Percentiles rank a stretch among this genome's conserved stretches.
Evolutionary conservation across 2,113 vertebrate species (phyloP).

Genomic region (Canis aureus): DNA sequence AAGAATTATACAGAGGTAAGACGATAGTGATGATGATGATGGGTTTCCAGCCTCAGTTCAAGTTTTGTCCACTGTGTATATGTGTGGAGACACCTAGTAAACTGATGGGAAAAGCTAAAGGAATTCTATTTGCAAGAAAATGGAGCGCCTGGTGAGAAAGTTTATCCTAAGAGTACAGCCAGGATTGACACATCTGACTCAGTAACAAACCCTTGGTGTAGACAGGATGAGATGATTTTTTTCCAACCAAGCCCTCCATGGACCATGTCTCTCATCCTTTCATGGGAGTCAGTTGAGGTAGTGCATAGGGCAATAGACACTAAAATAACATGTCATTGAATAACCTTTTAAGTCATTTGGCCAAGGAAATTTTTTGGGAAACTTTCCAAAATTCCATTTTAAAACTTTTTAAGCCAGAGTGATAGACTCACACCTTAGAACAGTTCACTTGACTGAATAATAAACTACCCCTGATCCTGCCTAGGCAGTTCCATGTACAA

Average conservation of each 20-base stretch:
- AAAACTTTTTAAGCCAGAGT: background rate
- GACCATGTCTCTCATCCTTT: background rate
- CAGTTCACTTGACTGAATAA: background rate
- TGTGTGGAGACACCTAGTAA: background rate
- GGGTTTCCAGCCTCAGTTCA: background rate
- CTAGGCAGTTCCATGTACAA: background rate
- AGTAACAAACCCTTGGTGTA: background rate
- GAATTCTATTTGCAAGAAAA: background rate
- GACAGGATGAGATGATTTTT: background rate
- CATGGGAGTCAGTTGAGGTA: background rate
- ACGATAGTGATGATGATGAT: background rate
- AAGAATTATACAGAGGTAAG: background rate
- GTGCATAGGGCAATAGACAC: background rate
- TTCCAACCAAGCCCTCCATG: background rate
- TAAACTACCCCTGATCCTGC: background rate
- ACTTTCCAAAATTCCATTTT: background rate
- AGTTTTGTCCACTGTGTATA: background rate
- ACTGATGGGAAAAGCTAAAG: background rate
- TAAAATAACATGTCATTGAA: slow-evolving; percentile 28
- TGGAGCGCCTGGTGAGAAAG: background rate
- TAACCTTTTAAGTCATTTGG: background rate
- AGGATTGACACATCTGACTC: background rate
- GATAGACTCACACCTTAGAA: background rate
- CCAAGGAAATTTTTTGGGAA: background rate
- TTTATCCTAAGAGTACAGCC: background rate